phyloP scores from a whole-genome alignment of 2,888 invertebrate species.

The Nephrotoma appendiculata region DNA sequence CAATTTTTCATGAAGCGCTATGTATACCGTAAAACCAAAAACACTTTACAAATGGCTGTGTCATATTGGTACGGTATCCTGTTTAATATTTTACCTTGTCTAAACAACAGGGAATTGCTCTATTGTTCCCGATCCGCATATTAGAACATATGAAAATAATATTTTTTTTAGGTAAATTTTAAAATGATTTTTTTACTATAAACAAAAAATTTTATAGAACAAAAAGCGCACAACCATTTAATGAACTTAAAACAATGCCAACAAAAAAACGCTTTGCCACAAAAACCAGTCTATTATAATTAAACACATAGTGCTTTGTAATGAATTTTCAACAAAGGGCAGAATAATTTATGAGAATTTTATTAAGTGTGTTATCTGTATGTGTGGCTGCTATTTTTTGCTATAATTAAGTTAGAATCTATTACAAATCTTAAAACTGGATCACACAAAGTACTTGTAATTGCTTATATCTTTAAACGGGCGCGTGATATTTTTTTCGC shows the following conservation, averaged over 20 bases:
- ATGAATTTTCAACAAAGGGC: background rate
- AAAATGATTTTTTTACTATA: background rate
- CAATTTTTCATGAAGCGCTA: background rate
- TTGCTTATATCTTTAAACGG: too few species aligned
- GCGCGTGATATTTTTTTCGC: too few species aligned
- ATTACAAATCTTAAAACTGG: too few species aligned
- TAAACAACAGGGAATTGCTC: background rate
- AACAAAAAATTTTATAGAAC: background rate
- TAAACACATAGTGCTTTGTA: background rate
- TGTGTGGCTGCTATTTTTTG: background rate
- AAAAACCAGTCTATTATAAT: background rate
- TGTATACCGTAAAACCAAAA: background rate
- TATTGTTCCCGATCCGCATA: background rate
- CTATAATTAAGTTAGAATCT: too few species aligned
- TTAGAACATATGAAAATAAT: background rate
- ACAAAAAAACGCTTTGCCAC: too few species aligned
- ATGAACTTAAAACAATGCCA: background rate
- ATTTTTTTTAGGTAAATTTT: background rate
- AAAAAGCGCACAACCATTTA: background rate
- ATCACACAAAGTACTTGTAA: too few species aligned
- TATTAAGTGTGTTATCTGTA: background rate
- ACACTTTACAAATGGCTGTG: too few species aligned
- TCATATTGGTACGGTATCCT: background rate
- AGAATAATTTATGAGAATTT: background rate
- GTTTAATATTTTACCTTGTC: background rate